phyloP scores from a whole-genome alignment of 2,113 vertebrate species.

The Siphamia tubifer region DNA sequence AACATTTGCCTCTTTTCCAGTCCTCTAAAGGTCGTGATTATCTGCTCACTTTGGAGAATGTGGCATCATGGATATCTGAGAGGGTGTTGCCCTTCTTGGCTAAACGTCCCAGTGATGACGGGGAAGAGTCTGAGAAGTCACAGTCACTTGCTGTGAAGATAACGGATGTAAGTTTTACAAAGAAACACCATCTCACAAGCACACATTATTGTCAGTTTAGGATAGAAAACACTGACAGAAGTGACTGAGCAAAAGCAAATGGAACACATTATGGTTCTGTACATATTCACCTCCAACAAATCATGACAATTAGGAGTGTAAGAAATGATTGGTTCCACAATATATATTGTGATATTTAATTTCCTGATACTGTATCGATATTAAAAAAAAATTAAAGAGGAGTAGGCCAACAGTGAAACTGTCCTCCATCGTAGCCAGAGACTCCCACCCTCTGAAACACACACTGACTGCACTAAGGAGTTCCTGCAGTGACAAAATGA shows the following conservation, averaged over 20 bases:
- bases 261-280: neutral
- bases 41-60: slow-evolving; percentile 80
- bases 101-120: slow-evolving; percentile 45
- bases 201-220: neutral
- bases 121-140: slow-evolving; percentile 60
- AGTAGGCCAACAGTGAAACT: no score
- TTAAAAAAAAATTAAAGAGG: no score
- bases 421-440: no score
- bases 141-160: slow-evolving; percentile 75
- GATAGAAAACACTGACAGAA: no score
- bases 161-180: slow-evolving; percentile 81
- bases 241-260: neutral
- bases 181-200: neutral
- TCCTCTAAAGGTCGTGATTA: slow-evolving; percentile 81
- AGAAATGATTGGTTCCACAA: no score
- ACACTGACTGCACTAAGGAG: no score
- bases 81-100: slow-evolving; percentile 80
- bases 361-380: no score
- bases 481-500: no score
- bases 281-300: no score
- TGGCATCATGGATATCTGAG: slow-evolving; percentile 85
- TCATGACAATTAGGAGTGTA: no score
- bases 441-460: no score
- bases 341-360: no score
- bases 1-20: slow-evolving; percentile 61